Evolutionary conservation across 1,140 invertebrate species (phyloP).

Genomic region (Penaeus vannamei): DNA sequence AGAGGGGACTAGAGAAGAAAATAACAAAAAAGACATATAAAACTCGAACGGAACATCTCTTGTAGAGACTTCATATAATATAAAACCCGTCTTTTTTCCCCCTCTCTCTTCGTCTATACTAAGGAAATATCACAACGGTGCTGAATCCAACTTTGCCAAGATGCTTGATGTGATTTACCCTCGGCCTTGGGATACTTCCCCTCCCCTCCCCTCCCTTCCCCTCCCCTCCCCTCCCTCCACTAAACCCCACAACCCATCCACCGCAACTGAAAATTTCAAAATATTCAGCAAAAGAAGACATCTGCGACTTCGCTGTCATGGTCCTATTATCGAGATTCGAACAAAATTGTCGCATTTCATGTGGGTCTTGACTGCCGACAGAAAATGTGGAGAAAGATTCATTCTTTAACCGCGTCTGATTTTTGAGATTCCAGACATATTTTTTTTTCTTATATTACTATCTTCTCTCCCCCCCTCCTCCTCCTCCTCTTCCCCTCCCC

Average conservation of each 20-base stretch:
- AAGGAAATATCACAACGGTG: conserved; percentile 24
- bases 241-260: no score
- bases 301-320: conserved; percentile 49
- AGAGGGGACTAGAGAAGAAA: no score
- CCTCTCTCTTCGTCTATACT: background rate
- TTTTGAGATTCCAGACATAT: conserved; percentile 7
- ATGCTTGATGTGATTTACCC: conserved; percentile 56
- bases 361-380: conserved; percentile 58
- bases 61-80: no score
- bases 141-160: conserved; percentile 33
- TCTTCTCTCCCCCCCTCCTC: no score
- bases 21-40: no score
- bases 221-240: no score
- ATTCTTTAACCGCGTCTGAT: conserved; percentile 48
- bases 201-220: no score
- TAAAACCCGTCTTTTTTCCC: no score
- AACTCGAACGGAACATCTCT: no score
- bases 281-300: conserved; percentile 31
- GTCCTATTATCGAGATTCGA: conserved; percentile 54
- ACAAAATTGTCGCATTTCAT: conserved; percentile 60
- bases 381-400: conserved; percentile 35
- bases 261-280: conserved; percentile 43
- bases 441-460: no score
- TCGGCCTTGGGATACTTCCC: conserved; percentile 46
- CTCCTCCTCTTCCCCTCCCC: no score